Conservation (phyloP, 1,140 invertebrate genomes). For the Drosophila murphyi region DNA sequence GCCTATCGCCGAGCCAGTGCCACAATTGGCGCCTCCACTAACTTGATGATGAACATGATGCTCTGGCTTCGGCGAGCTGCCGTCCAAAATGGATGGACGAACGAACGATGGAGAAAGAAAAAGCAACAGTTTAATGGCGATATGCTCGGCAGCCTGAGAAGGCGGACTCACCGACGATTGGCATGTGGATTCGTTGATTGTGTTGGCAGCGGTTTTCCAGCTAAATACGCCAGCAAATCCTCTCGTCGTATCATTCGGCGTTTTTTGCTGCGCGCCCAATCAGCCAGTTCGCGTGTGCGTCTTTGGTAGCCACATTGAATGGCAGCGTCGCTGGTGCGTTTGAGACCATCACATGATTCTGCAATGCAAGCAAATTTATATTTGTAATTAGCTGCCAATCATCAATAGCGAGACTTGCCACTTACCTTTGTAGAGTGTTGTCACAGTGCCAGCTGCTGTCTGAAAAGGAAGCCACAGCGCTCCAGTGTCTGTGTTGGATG, state of each 20-base stretch:
- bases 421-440: slow-evolving; percentile 92
- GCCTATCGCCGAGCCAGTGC: slow-evolving; percentile 19
- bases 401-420: neutral
- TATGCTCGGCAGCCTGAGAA: slow-evolving; percentile 17
- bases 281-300: slow-evolving; percentile 90
- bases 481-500: slow-evolving; percentile 86
- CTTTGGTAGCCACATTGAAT: slow-evolving; percentile 90
- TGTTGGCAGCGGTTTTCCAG: slow-evolving; percentile 89
- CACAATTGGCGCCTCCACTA: slow-evolving; percentile 20
- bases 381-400: neutral
- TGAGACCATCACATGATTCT: slow-evolving; percentile 91
- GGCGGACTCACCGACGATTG: slow-evolving; percentile 84
- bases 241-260: slow-evolving; percentile 89
- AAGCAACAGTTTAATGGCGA: slow-evolving; percentile 17
- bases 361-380: too few species aligned
- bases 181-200: slow-evolving; percentile 85
- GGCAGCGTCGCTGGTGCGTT: slow-evolving; percentile 89
- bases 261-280: slow-evolving; percentile 91
- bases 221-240: slow-evolving; percentile 91
- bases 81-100: neutral
- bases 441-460: slow-evolving; percentile 92
- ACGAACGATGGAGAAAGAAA: too few species aligned
- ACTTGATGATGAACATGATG: slow-evolving; percentile 52
- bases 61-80: slow-evolving; percentile 77
- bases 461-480: slow-evolving; percentile 92